These are phyloP conservation scores for Palythoa heliodiscus DNA, from an alignment of 92 coral and sea anemone species.

Conservation along the genomic window DNA sequence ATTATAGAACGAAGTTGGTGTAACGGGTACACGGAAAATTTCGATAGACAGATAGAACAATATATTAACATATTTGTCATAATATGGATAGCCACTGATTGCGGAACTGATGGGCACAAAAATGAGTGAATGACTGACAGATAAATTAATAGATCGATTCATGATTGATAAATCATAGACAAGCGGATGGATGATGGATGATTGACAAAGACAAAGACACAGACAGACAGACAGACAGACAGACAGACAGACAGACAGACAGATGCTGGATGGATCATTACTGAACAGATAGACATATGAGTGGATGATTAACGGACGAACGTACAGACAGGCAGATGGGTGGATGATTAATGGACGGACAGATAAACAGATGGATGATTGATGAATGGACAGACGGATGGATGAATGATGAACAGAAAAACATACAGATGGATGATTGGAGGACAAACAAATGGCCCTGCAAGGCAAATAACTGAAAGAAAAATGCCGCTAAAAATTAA, in stretches of 20 bases:
- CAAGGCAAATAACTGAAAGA: not conserved
- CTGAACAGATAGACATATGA: not conserved
- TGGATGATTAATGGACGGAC: not conserved
- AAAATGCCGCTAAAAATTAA: not conserved
- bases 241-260: not conserved
- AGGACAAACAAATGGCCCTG: not conserved
- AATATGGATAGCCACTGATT: no score
- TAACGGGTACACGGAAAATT: no score
- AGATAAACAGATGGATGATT: not conserved
- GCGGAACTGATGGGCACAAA: not conserved
- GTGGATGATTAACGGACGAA: not conserved
- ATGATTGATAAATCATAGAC: not conserved
- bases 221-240: no score
- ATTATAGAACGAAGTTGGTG: no score
- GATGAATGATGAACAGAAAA: not conserved
- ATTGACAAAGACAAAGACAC: no score
- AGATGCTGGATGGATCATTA: not conserved
- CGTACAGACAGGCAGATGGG: not conserved
- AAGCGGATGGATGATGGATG: no score
- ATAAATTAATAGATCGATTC: not conserved
- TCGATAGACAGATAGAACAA: no score
- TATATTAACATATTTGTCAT: no score
- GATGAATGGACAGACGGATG: not conserved
- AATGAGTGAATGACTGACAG: not conserved
- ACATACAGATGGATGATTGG: not conserved